Evolutionary conservation across 2,113 vertebrate species (phyloP), one percentile per base, ranked within the genome.

Genomic region (Ochotona princeps): DNA sequence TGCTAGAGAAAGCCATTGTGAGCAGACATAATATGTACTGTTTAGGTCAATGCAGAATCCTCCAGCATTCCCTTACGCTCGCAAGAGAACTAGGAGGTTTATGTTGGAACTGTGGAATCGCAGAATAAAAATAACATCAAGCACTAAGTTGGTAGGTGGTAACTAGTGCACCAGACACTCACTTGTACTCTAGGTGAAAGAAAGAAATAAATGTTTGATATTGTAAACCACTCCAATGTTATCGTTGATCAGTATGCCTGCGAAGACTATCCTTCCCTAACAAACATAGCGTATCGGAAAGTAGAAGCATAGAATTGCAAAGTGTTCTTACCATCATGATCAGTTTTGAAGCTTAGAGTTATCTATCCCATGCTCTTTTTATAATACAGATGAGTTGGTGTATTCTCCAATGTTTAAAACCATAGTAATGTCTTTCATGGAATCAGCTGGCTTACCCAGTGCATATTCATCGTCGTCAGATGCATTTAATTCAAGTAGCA

Each of bases 381-480:
- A 8, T 21, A 61, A 82, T 61, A 32, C 1, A 78, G 30, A 91
- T 30, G 15, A 51, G 57, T 66, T 93, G 32, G 66, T 91, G 20
- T 61, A 30, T 89, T 54, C 72, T 6, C 10, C 15, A 79, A 15
- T 61, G 7, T 66, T 67, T 57, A 85, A 5, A 92, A 18, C 7
- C 23, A 20, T 1, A 60, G 26, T 51, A 17, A 1, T 80, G 7
- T 80, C 67, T 78, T 90, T 65, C 35, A 78, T 35, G 67, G 38
- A 44, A 84, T 92, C 57, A 28, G 8, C 70, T 73, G 12, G 12
- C 86, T 90, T 85, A 87, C 74, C 30, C 49, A 60, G 49, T 26
- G 15, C 15, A 65, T 65, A 85, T 76, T 94, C 38, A 91, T 89
- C 91, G 88, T 85, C 74, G 81, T 66, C 63, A 91, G 51, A 54